Base-by-base conservation (phyloP, 2,113 vertebrate genomes). In the Nothobranchius kuhntae region DNA sequence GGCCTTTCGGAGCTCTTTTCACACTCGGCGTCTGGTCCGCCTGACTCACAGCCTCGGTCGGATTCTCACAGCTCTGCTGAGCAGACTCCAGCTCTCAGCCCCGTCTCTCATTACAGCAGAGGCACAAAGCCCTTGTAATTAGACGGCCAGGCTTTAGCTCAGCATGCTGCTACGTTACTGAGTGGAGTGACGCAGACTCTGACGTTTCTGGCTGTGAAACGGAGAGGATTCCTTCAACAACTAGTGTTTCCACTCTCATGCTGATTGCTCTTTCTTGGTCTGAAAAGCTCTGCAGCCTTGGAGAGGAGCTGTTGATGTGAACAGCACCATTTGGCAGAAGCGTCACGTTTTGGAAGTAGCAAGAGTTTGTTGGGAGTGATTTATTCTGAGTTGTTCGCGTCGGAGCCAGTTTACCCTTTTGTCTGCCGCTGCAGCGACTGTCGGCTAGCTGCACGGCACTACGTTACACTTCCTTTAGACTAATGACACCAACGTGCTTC, bases 361-460 rank as follows among this genome's bases (percentile, higher is more conserved):
- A 71, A 83, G 78, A 79, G 81, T 73, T 84, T 68, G 77, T 63
- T 75, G 62, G 12, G 38, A 58, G 56, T 79, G 69, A 84, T 86
- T 87, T 81, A 89, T 80, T 73, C 65, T 0, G 52, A 78, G 69
- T 84, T 84, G 73, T 73, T 79, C 52, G 57, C 81, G 85, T 87
- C 81, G 13, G 36, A 10, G 65, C 61, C 77, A 61, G 82, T 84
- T 79, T 78, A 65, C 55, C 50, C 69, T 73, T 30, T 17, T 47
- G 76, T 74, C 68, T 73, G 54, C 55, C 42, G 46, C 53, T 44
- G 38, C 61, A 51, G 54, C 64, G 42, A 50, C 68, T 67, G 58
- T 77, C 72, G 77, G 35, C 53, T 21, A 61, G 61, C 52, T 59
- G 30, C 46, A 35, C 56, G 26, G 24, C 12, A 14, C 48, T 15